Evolutionary conservation across 2,888 invertebrate genomes (phyloP).

Genomic region (Latheticus oryzae): DNA sequence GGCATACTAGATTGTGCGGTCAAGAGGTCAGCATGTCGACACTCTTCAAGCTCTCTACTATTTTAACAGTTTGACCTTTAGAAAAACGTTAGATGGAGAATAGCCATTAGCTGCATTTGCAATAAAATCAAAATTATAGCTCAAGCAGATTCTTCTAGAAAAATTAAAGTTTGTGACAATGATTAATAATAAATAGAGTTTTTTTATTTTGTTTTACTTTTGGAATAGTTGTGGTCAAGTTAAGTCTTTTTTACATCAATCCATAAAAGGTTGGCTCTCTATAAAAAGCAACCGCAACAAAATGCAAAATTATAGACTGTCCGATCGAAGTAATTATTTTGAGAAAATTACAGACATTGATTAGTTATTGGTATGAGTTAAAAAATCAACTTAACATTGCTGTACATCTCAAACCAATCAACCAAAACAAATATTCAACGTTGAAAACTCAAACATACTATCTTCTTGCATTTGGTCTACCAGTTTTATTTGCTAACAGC

Average conservation of each 20-base stretch:
- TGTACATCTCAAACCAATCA: slow-evolving; percentile 52
- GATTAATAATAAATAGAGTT: slow-evolving; percentile 9
- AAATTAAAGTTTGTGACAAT: too few species aligned
- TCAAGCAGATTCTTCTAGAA: background rate
- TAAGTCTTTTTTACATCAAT: background rate
- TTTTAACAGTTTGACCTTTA: slow-evolving; percentile 41
- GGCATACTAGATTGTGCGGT: slow-evolving; percentile 43
- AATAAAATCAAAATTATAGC: background rate
- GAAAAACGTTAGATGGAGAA: slow-evolving; percentile 41
- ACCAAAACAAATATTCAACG: slow-evolving; percentile 39
- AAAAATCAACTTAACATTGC: slow-evolving; percentile 56
- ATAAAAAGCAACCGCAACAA: slow-evolving; percentile 47
- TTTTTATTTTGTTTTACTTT: slow-evolving; percentile 13
- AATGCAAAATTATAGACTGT: slow-evolving; percentile 51
- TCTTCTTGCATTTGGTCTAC: slow-evolving; percentile 50
- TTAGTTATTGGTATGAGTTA: slow-evolving; percentile 57
- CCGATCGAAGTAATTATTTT: slow-evolving; percentile 51
- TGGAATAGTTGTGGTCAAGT: slow-evolving; percentile 6
- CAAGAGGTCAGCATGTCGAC: slow-evolving; percentile 44
- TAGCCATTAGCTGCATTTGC: too few species aligned
- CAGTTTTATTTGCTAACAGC: slow-evolving; percentile 61
- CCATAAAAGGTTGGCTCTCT: slow-evolving; percentile 25
- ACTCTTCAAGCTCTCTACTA: slow-evolving; percentile 34
- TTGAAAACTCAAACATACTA: too few species aligned
- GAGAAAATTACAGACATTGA: slow-evolving; percentile 57